Evolutionary conservation across 2,797 vertebrate genomes (phyloP).

Genomic region (Thalassophryne amazonica): DNA sequence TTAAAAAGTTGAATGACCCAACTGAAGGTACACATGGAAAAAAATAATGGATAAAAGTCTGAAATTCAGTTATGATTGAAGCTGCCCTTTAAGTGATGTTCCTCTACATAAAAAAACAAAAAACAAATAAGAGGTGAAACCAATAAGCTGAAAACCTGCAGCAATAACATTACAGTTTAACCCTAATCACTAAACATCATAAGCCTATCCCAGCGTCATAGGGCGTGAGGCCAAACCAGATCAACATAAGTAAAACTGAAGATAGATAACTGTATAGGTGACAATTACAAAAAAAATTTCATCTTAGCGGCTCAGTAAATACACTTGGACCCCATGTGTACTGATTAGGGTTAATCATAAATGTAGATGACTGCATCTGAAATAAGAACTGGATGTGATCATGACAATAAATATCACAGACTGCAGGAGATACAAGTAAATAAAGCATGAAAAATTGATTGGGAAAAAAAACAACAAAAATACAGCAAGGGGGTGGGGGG

Average conservation of each 20-base stretch:
- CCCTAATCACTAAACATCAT: too few relatives aligned
- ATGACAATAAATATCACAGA: constrained; percentile 4
- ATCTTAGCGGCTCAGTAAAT: too few relatives aligned
- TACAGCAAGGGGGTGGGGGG: too few relatives aligned
- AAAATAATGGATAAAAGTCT: background rate
- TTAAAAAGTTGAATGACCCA: background rate
- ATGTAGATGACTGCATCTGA: background rate
- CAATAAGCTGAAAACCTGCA: background rate
- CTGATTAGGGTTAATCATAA: too few relatives aligned
- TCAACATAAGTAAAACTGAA: too few relatives aligned
- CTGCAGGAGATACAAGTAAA: background rate
- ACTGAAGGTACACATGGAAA: background rate
- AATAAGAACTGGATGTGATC: constrained; percentile 10
- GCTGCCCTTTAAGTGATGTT: constrained; percentile 28
- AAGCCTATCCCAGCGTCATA: too few relatives aligned
- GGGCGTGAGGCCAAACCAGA: too few relatives aligned
- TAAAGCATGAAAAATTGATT: too few relatives aligned
- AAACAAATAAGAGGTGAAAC: background rate
- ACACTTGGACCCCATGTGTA: too few relatives aligned
- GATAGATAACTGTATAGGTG: too few relatives aligned
- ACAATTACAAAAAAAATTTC: too few relatives aligned
- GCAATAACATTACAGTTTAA: background rate
- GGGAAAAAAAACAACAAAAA: too few relatives aligned
- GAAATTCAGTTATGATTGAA: constrained; percentile 17
- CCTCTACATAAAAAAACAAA: background rate